Evolutionary conservation across 2,113 vertebrate genomes (phyloP).

Genomic region (Orycteropus afer): DNA sequence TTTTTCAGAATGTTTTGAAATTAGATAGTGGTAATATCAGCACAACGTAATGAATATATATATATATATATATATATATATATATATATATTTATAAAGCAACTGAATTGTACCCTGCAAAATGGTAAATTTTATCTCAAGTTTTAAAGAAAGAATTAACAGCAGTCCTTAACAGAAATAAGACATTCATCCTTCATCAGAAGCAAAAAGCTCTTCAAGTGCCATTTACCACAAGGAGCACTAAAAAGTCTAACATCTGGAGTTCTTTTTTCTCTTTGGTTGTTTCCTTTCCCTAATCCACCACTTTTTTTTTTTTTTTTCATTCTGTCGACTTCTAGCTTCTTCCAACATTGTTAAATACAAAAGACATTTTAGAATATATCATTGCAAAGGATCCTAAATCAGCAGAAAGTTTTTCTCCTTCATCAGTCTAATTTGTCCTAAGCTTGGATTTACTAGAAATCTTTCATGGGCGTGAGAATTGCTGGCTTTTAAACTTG

Average conservation of each 20-base stretch:
- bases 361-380: background rate
- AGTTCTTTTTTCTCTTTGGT: background rate
- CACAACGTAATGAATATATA: background rate
- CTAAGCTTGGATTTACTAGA: background rate
- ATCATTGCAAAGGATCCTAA: background rate
- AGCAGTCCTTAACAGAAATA: background rate
- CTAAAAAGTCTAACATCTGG: background rate
- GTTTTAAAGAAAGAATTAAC: background rate
- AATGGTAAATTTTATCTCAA: background rate
- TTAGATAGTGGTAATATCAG: background rate
- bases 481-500: background rate
- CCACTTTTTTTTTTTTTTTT: background rate
- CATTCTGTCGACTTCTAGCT: background rate
- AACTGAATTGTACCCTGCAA: background rate
- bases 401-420: background rate
- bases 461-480: background rate
- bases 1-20: background rate
- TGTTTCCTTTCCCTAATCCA: background rate
- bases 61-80: too few species aligned
- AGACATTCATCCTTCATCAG: background rate
- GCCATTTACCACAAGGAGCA: background rate
- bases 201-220: background rate
- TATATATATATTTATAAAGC: too few species aligned
- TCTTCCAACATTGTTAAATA: background rate
- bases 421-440: background rate